A percentile compares a stretch with the other conserved stretches of the same genome.
These are phyloP conservation scores for Pterobdella sp. DNA, from an alignment of 2,888 invertebrate species.

Conservation along the genomic window DNA sequence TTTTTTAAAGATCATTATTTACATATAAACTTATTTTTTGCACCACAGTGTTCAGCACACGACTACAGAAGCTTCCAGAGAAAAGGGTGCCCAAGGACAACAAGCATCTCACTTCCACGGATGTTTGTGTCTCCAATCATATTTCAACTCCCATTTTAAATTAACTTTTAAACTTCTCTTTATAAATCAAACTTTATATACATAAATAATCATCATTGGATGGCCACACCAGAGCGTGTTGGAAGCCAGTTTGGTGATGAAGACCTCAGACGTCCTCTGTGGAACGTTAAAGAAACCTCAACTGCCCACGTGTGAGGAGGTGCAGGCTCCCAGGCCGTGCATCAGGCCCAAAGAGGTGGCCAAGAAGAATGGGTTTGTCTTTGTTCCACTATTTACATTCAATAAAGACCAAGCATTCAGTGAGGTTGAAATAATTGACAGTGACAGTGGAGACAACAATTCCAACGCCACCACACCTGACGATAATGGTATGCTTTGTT, in stretches of 20 bases:
- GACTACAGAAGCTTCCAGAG: slow-evolving; percentile 2
- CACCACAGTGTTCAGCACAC: neutral
- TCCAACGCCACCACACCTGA: no score
- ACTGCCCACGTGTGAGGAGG: neutral
- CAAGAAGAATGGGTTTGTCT: slow-evolving; percentile 12
- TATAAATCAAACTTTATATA: neutral
- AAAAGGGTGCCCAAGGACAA: neutral
- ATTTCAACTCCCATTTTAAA: no score
- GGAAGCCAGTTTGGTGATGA: slow-evolving; percentile 26
- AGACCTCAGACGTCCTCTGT: neutral
- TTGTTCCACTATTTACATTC: neutral
- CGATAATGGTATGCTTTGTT: neutral
- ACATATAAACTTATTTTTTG: no score
- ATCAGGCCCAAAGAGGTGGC: slow-evolving; percentile 21
- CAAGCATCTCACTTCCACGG: slow-evolving; percentile 10
- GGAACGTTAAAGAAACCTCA: slow-evolving; percentile 4
- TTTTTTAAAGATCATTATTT: neutral
- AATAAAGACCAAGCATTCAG: no score
- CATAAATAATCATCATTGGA: neutral
- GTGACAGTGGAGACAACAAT: no score
- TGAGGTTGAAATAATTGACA: no score
- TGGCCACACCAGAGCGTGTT: slow-evolving; percentile 12
- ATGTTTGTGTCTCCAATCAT: neutral
- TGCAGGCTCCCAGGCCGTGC: slow-evolving; percentile 19
- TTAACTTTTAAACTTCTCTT: no score